phyloP scores from a whole-genome alignment of 2,888 invertebrate genomes.

The Lasioglossum calceatum region DNA sequence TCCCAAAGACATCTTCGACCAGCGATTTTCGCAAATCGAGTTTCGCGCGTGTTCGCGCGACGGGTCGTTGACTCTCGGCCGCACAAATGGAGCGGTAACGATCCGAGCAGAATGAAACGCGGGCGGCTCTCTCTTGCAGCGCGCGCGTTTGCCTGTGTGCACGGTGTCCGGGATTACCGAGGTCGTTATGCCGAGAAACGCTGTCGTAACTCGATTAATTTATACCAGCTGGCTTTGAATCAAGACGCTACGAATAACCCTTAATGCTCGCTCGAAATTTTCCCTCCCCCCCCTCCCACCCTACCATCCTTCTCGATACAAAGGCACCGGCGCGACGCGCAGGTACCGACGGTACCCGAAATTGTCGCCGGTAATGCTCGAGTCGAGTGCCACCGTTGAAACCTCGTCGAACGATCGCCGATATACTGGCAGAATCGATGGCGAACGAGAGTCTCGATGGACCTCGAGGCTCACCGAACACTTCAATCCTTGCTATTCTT shows the following conservation, averaged over 20 bases:
- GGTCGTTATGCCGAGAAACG: slow-evolving; percentile 38
- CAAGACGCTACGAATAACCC: slow-evolving; percentile 3
- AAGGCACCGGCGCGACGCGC: not conserved
- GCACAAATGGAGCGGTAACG: slow-evolving; percentile 25
- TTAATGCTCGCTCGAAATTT: slow-evolving; percentile 11
- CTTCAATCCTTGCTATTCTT: not conserved
- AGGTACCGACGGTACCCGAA: not conserved
- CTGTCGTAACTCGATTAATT: slow-evolving; percentile 43
- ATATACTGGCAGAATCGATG: not conserved
- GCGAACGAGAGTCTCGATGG: not conserved
- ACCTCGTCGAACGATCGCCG: not conserved
- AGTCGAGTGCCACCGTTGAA: not conserved
- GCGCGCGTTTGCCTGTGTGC: slow-evolving; percentile 18
- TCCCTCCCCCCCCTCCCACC: not conserved
- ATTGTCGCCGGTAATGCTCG: not conserved
- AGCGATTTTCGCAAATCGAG: not conserved
- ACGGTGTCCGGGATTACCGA: slow-evolving; percentile 24
- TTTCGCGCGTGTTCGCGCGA: not conserved
- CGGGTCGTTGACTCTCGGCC: slow-evolving; percentile 7
- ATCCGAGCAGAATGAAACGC: slow-evolving; percentile 31
- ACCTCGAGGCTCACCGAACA: not conserved
- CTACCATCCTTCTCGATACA: not conserved
- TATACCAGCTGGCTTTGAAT: slow-evolving; percentile 15
- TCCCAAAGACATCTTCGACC: not conserved
- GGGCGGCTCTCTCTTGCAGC: not conserved